Conservation (phyloP, 2,113 vertebrate species). For the Sigmodon hispidus region DNA sequence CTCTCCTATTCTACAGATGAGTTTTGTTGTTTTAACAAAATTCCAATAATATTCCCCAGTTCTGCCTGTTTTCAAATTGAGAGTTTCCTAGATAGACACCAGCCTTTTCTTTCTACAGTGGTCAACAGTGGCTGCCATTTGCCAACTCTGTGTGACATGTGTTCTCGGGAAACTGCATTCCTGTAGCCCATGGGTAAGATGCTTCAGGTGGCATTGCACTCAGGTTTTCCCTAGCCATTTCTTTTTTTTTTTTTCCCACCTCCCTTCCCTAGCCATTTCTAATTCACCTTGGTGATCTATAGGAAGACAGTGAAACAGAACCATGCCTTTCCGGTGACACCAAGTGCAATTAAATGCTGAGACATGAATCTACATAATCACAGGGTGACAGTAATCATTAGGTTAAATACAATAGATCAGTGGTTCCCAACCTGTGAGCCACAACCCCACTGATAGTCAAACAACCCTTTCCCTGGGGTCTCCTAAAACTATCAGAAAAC, state of each 20-base stretch:
- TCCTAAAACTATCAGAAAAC: background rate
- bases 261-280: too few species aligned
- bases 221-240: background rate
- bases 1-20: accelerated
- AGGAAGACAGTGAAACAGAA: background rate
- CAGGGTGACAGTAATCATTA: background rate
- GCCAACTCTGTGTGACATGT: background rate
- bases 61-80: background rate
- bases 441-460: background rate
- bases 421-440: background rate
- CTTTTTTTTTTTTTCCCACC: too few species aligned
- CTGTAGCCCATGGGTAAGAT: background rate
- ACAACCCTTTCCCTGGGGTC: background rate
- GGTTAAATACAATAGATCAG: background rate
- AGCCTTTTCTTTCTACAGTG: background rate
- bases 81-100: background rate
- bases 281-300: background rate
- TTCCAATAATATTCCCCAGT: background rate
- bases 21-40: background rate
- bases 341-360: background rate
- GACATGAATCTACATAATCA: background rate
- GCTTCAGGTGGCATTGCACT: background rate
- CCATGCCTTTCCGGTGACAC: background rate
- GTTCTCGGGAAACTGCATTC: background rate
- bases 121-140: background rate